These are phyloP conservation scores for Molossus molossus DNA, from an alignment of 2,797 vertebrate species.

Conservation along the genomic window DNA sequence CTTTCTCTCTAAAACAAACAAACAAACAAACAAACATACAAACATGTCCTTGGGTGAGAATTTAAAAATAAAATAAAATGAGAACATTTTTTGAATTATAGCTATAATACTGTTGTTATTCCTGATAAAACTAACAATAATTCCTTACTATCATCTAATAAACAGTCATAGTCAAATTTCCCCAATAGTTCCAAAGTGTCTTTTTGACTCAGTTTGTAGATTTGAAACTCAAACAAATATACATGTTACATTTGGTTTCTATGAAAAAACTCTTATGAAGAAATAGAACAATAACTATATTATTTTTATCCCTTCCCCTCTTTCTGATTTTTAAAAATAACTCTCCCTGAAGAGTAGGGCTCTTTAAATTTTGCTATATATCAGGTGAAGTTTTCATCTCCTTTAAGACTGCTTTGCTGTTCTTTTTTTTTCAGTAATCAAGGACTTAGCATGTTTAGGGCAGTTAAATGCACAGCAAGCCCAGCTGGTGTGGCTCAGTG, in stretches of 20 bases:
- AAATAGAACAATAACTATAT: slow-evolving; percentile 42
- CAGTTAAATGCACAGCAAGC: not conserved
- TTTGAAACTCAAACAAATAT: slow-evolving; percentile 44
- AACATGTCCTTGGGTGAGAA: not conserved
- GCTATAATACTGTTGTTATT: not conserved
- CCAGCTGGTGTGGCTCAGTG: no score
- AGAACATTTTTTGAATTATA: not conserved
- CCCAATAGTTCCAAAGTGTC: not conserved
- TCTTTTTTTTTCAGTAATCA: slow-evolving; percentile 13
- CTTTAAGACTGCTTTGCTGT: slow-evolving; percentile 12
- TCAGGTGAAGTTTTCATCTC: slow-evolving; percentile 37
- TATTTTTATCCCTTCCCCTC: not conserved
- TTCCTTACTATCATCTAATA: not conserved
- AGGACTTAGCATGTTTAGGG: not conserved
- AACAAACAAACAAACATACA: not conserved
- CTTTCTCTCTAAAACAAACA: not conserved
- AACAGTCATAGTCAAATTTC: not conserved
- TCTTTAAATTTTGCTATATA: slow-evolving; percentile 33
- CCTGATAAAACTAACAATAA: slow-evolving; percentile 10
- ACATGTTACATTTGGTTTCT: slow-evolving; percentile 39
- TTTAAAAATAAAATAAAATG: not conserved
- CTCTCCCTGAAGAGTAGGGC: slow-evolving; percentile 13
- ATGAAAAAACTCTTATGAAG: slow-evolving; percentile 1
- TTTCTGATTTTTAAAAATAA: not conserved
- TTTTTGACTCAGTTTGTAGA: slow-evolving; percentile 54